A percentile compares a stretch with the other conserved stretches of the same genome.
Conservation (phyloP, 2,797 vertebrate genomes). For the Danio tinwini region DNA sequence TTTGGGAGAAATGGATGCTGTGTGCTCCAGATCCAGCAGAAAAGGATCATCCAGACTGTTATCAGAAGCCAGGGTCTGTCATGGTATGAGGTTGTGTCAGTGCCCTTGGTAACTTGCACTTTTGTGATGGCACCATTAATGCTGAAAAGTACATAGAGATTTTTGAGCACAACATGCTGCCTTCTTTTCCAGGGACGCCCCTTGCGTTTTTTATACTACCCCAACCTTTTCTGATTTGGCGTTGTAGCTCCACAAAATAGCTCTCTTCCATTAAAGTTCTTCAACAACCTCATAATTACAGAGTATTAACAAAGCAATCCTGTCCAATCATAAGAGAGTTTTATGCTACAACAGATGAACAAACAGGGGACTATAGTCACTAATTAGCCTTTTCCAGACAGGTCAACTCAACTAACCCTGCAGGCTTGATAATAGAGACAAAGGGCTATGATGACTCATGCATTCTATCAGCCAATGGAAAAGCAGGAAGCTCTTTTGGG, state of each 20-base stretch:
- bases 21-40: too few relatives aligned
- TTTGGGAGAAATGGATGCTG: too few relatives aligned
- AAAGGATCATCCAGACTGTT: too few relatives aligned
- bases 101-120: too few relatives aligned
- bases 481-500: neutral
- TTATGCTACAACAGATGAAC: constrained; percentile 19
- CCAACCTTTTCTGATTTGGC: too few relatives aligned
- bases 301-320: neutral
- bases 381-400: constrained; percentile 22
- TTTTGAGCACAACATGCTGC: too few relatives aligned
- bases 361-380: constrained; percentile 15
- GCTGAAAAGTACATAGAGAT: too few relatives aligned
- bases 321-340: constrained; percentile 22
- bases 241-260: neutral
- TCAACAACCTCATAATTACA: constrained; percentile 21
- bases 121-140: too few relatives aligned
- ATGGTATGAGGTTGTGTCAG: too few relatives aligned
- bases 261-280: neutral
- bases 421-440: neutral
- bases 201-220: too few relatives aligned
- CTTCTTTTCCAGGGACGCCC: too few relatives aligned
- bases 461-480: neutral
- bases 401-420: constrained; percentile 5
- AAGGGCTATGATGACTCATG: constrained; percentile 17
- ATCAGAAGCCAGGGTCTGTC: too few relatives aligned